Conservation (phyloP, 1,140 invertebrate genomes). For the Potamilus streckersoni region DNA sequence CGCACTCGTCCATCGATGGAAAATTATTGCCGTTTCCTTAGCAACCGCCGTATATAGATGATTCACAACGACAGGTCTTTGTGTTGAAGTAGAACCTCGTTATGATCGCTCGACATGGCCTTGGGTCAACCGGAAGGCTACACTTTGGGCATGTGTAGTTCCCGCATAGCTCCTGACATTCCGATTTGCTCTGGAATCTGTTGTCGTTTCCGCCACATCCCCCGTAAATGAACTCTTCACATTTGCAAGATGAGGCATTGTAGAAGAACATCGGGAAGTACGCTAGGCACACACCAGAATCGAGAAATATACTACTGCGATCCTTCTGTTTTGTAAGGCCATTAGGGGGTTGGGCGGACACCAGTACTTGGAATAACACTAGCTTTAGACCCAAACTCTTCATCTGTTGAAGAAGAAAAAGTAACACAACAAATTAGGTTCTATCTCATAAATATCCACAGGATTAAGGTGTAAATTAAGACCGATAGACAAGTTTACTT, state of each 20-base stretch:
- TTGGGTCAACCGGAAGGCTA: conserved; percentile 80
- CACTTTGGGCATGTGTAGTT: conserved; percentile 69
- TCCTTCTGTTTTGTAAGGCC: too few relatives aligned
- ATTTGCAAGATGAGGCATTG: conserved; percentile 59
- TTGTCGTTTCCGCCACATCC: conserved; percentile 66
- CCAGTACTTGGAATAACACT: too few relatives aligned
- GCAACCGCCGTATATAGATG: conserved; percentile 60
- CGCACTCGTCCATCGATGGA: conserved; percentile 39
- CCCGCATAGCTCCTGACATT: conserved; percentile 38
- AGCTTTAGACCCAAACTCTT: too few relatives aligned
- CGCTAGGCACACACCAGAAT: conserved; percentile 46
- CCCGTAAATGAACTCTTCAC: conserved; percentile 63
- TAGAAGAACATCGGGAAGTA: conserved; percentile 61
- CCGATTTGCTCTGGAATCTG: conserved; percentile 55
- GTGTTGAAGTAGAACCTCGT: conserved; percentile 52
- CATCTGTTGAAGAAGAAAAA: too few relatives aligned
- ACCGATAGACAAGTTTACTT: too few relatives aligned
- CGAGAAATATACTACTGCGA: conserved; percentile 31
- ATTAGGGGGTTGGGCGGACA: too few relatives aligned
- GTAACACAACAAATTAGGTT: too few relatives aligned
- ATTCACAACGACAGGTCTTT: conserved; percentile 40
- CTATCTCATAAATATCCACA: too few relatives aligned
- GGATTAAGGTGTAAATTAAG: too few relatives aligned
- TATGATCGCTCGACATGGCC: conserved; percentile 77
- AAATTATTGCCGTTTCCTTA: conserved; percentile 63